These are phyloP conservation scores for Hymenopus coronatus DNA, from an alignment of 2,888 invertebrate genomes.

Conservation along the genomic window DNA sequence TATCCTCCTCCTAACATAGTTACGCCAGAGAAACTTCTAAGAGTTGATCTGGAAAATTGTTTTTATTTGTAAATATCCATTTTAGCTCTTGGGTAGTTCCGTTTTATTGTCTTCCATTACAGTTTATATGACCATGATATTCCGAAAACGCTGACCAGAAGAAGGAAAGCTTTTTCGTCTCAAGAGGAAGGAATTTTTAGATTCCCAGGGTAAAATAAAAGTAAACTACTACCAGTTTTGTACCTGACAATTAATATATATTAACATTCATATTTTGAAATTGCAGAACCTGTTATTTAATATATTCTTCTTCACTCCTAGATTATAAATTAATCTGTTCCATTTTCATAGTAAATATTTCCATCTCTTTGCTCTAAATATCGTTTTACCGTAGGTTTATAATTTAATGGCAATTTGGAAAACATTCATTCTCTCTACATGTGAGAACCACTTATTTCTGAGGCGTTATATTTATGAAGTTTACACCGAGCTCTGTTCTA, in stretches of 20 bases:
- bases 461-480: no score
- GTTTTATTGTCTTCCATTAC: background rate
- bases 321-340: no score
- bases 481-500: no score
- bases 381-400: no score
- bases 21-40: background rate
- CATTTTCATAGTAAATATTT: no score
- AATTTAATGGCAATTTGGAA: no score
- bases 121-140: background rate
- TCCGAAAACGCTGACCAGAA: background rate
- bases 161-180: background rate
- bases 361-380: no score
- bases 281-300: no score
- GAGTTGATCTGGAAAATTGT: background rate
- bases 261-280: no score
- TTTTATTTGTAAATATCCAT: background rate
- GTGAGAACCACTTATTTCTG: no score
- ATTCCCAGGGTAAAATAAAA: background rate
- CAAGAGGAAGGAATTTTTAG: background rate
- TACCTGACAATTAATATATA: background rate
- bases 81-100: background rate
- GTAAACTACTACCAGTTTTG: background rate
- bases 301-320: no score
- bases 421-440: no score
- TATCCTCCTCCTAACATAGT: slow-evolving; percentile 12